Base-by-base conservation (phyloP, 2,888 invertebrate species). In the Chirona hameri region DNA sequence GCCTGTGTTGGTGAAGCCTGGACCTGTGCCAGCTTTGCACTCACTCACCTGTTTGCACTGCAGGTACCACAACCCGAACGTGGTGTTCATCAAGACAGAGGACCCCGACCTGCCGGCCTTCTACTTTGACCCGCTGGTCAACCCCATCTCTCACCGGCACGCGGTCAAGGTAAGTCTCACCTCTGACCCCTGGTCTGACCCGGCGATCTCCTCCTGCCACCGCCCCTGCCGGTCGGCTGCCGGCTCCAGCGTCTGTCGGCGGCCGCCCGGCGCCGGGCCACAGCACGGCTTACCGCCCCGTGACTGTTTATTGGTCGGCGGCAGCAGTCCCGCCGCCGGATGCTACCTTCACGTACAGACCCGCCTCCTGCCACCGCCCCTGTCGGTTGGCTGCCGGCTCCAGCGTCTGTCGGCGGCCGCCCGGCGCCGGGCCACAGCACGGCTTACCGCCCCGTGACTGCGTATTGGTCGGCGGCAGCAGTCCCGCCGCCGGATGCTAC, bases 31-130 rank as follows among this genome's bases (percentile, higher is more conserved):
- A 39, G 39, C 7, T 39, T 39, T 39, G 2, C 39, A 39, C 39
- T 39, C 39, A 7, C 39, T 39, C 39, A 39, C 39, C 39, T 39
- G 39, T 39, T 39, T 39, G 39, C 39, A 5, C 39, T 39, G 7
- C 86, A 98, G 98, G 97, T 99, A 99, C 89, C 99, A 99, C 89
- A 94, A 97, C 14, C 99, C 99, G 46, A 99, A 98, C 88, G 99
- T 99, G 12, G 98, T 99, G 0, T 99, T 96, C 89, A 99, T 99
- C 87, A 99, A 99, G 90, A 99, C 99, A 0, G 99, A 99, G 90
- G 99, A 99, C 91, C 99, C 99, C 14, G 99, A 99, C 89, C 90
- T 99, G 83, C 99, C 99, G 60, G 99, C 99, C 0, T 99, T 99
- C 89, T 99, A 99, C 89, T 99, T 99, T 89, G 99, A 99, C 90